phyloP scores from a whole-genome alignment of 2,797 vertebrate species.

The Poeciliopsis paucimaculata region DNA sequence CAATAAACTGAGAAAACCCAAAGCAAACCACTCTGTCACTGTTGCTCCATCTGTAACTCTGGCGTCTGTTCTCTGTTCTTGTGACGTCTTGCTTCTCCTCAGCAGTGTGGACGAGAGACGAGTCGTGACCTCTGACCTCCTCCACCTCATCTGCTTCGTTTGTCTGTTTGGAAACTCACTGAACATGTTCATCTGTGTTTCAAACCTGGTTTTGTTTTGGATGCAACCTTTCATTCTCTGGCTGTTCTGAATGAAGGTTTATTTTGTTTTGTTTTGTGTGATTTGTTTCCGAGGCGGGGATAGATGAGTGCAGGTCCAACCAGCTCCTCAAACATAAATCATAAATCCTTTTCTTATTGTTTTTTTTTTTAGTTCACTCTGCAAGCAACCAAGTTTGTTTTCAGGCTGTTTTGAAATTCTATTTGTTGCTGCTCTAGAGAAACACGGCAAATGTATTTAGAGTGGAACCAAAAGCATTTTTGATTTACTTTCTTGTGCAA shows the following conservation, averaged over 20 bases:
- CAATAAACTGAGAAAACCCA: constrained; percentile 44
- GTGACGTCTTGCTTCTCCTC: constrained; percentile 84
- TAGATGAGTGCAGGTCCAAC: constrained; percentile 83
- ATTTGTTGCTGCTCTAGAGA: neutral
- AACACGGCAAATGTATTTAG: no score
- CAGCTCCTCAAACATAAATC: constrained; percentile 59
- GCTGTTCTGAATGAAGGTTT: constrained; percentile 80
- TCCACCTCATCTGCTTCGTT: constrained; percentile 66
- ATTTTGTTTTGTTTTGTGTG: constrained; percentile 29
- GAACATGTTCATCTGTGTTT: constrained; percentile 69
- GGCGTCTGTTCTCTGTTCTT: constrained; percentile 85
- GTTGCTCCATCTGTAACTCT: constrained; percentile 78
- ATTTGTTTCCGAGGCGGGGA: constrained; percentile 71
- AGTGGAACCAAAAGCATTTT: no score
- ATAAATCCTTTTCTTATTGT: neutral
- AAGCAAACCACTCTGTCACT: constrained; percentile 71
- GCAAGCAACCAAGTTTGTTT: neutral
- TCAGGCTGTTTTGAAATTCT: neutral
- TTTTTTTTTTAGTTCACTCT: constrained; percentile 2
- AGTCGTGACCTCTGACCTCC: constrained; percentile 77
- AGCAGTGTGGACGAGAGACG: constrained; percentile 88
- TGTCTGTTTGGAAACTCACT: constrained; percentile 55
- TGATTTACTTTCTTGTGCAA: no score
- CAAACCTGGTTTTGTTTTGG: constrained; percentile 74
- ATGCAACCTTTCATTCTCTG: constrained; percentile 80